A percentile compares a stretch with the other conserved stretches of the same genome.
Evolutionary conservation across 53 echinoderm and acorn worm species (phyloP).

Genomic region (Henricia sp.): DNA sequence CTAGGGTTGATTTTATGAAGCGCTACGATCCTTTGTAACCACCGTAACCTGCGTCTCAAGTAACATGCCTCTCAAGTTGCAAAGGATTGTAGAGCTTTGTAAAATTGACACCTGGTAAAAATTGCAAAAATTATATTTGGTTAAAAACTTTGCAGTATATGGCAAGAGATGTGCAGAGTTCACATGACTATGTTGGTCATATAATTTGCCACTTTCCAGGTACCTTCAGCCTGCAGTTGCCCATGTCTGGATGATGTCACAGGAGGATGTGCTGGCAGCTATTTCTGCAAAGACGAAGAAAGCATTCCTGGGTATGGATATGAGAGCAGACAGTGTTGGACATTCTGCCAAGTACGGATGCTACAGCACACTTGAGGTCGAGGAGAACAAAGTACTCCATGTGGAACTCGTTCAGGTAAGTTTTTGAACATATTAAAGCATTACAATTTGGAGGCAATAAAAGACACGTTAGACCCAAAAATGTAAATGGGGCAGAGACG

Average conservation of each 20-base stretch:
- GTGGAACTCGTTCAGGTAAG: constrained; percentile 4
- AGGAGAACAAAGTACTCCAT: constrained; percentile 2
- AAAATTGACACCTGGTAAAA: too few relatives aligned
- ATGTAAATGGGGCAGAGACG: too few relatives aligned
- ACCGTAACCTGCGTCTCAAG: too few relatives aligned
- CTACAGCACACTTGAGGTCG: constrained; percentile 21
- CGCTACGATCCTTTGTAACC: too few relatives aligned
- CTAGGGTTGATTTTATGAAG: too few relatives aligned
- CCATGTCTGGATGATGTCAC: not conserved
- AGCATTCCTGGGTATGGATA: constrained; percentile 12
- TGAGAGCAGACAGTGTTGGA: constrained; percentile 20
- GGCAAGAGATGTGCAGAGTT: not conserved
- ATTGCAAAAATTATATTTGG: too few relatives aligned
- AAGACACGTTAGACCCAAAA: too few relatives aligned
- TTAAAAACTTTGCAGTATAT: too few relatives aligned
- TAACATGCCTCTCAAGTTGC: too few relatives aligned
- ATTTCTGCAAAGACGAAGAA: not conserved
- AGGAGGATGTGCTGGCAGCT: not conserved
- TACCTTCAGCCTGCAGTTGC: constrained; percentile 22
- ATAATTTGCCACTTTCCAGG: not conserved
- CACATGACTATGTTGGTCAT: not conserved
- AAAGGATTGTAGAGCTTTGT: too few relatives aligned
- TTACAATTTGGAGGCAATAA: too few relatives aligned
- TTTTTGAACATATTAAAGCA: too few relatives aligned
- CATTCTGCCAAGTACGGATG: constrained; percentile 14